Evolutionary conservation across 2,797 vertebrate species (phyloP).

Genomic region (Oophaga sylvatica): DNA sequence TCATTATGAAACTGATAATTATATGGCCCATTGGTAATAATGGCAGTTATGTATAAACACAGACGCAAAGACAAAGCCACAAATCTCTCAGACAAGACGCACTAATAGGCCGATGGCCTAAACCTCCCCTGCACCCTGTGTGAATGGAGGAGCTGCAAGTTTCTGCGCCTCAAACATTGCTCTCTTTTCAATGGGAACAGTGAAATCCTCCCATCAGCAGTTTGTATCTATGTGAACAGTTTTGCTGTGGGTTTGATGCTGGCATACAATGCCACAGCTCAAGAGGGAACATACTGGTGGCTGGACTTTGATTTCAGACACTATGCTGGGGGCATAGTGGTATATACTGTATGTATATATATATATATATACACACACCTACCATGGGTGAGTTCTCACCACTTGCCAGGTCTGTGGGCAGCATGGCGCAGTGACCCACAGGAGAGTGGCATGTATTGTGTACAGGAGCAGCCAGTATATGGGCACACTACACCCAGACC

Average conservation of each 20-base stretch:
- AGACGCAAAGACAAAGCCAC: conserved; percentile 25
- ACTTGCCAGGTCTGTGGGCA: neutral
- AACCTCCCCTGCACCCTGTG: neutral
- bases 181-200: conserved; percentile 25
- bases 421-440: neutral
- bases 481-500: neutral
- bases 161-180: neutral
- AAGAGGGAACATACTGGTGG: neutral
- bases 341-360: too few species aligned
- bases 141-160: conserved; percentile 9
- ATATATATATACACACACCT: too few species aligned
- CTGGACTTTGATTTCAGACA: neutral
- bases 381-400: neutral
- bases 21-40: conserved; percentile 14
- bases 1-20: conserved; percentile 52
- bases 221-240: conserved; percentile 42
- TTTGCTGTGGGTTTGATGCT: conserved; percentile 33
- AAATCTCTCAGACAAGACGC: neutral
- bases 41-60: conserved; percentile 28
- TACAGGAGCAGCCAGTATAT: neutral
- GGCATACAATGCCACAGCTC: conserved; percentile 21
- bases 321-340: neutral
- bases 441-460: neutral
- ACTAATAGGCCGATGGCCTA: conserved; percentile 11
- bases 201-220: conserved; percentile 30